Evolutionary conservation across 2,888 invertebrate genomes (phyloP), one percentile per base, ranked within the genome.

Genomic region (Pollenia angustigena): DNA sequence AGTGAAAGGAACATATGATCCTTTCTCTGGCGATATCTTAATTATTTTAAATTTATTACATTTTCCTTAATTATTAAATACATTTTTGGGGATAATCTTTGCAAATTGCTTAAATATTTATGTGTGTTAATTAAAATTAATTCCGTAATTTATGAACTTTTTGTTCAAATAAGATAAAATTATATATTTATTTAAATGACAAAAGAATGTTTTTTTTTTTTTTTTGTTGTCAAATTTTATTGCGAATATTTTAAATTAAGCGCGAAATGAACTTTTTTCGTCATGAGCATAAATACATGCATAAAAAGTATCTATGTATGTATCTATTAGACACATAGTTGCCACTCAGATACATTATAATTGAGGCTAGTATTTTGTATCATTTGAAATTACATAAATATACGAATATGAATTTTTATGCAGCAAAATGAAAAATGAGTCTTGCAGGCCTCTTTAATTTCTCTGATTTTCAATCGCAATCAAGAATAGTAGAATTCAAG

Each of bases 21-120:
- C 10, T 40, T 42, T 42, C 42, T 1, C n/a, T 42, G 16, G 23
- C 4, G 10, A 48, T 0, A 42, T 18, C 16, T 60, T 1, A 14
- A 32, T 10, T 4, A 52, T 23, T 71, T 23, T 32, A 69, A 46
- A 82, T 81, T 81, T 78, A 72, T 81, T 42, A 58, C 11, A 6
- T 64, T 72, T 85, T 85, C 71, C 76, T 81, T 58, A 72, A 66
- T 76, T 60, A 76, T 66, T 76, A 11, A 50, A 40, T n/a, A 32
- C 7, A 44, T 79, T 48, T 69, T n/a, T 18, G 23, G 23, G 8
- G n/a, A 68, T 71, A 81, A 78, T 66, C 76, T 42, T 18, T 40
- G 9, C 11, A n/a, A 12, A 48, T 50, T 46, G 6, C 10, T 40
- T 64, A 14, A 66, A 32, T 69, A 56, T 62, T 64, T 60, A 68